Base-by-base conservation (phyloP, 2,113 vertebrate species). In the Tretioscincus oriximinensis region DNA sequence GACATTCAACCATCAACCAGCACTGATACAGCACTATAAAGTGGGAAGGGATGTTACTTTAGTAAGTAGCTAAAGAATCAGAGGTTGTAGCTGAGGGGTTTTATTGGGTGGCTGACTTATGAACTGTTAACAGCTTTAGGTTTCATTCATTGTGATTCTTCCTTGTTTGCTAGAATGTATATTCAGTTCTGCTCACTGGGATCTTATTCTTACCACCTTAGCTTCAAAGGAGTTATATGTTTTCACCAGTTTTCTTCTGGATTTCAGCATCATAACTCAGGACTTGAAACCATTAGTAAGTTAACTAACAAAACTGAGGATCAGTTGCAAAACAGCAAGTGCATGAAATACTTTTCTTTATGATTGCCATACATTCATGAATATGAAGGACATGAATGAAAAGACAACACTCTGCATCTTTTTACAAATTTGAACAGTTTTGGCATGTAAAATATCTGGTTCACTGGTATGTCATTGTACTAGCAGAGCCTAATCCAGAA, bases 181-280 rank as follows among this genome's bases (percentile, higher is more conserved):
- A 2, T 35, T 29, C 29, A n/a, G 8, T 45, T 4, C 24, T 70
- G 51, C 41, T 73, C 10, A 47, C 47, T 18, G 31, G 12, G 0
- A 0, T 22, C 29, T 0, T 0, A 0, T 2, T 0, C 12, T 14
- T 51, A 11, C 41, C 71, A 9, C 0, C 0, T 2, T 28, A 21
- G 4, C 49, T 7, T 63, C 64, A 71, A 7, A n/a, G 20, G 21
- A 51, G 60, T 9, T 35, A 29, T 21, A 41, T 41, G 35, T 41
- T 41, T 41, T 9, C 26, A 49, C 29, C n/a, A 47, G n/a, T 3
- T 1, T 18, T 9, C 0, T n/a, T 26, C 12, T 4, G 4, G 4
- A 51, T n/a, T 9, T 5, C 12, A 7, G 0, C 41, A 76, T 76
- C 75, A 11, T 60, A 69, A 29, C 12, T 31, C 24, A 10, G 84